Evolutionary conservation across 2,888 invertebrate species (phyloP), one percentile per base, ranked within the genome.

Genomic region (Oligia strigilis): DNA sequence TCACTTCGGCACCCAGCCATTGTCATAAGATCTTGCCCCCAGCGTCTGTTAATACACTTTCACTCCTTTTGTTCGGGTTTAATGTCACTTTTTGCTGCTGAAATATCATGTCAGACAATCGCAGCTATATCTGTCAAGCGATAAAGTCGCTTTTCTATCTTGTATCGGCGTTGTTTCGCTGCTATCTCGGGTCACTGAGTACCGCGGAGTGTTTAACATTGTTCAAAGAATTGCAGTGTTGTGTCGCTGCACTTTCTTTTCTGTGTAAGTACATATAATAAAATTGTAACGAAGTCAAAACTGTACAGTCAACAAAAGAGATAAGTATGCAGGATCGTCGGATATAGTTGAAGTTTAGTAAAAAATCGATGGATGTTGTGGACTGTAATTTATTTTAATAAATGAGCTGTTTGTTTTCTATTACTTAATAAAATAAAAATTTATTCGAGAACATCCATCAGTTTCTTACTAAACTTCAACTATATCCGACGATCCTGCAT

Each of bases 1-100:
- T 91, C 88, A 88, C 87, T 86, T 80, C 84, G 86, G 88, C 90
- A 80, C 67, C 80, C 82, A 52, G 83, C 90, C 87, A 92, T 90
- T 92, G 92, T 93, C 89, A 88, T 91, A 87, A 87, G 88, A 88
- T 91, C 89, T 87, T 85, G 89, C 87, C 83, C 73, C 84, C 65
- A 69, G 85, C 75, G 62, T 70, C 82, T 75, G 78, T 77, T 87
- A 88, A 87, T 77, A 81, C 92, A 94, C 96, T 96, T 96, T 96
- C 95, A 92, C 96, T 94, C 91, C 94, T 93, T 95, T 96, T 96
- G 96, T 96, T 95, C 91, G 89, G 72, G 92, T 92, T 91, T 90
- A 91, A 92, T 91, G 91, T 91, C 91, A 93, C 88, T 94, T 94
- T 95, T 94, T 94, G 91, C 90, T 88, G 90, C 89, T 92, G 91